Conservation (phyloP, 2,797 vertebrate species). For the Nyctalus aviator region DNA sequence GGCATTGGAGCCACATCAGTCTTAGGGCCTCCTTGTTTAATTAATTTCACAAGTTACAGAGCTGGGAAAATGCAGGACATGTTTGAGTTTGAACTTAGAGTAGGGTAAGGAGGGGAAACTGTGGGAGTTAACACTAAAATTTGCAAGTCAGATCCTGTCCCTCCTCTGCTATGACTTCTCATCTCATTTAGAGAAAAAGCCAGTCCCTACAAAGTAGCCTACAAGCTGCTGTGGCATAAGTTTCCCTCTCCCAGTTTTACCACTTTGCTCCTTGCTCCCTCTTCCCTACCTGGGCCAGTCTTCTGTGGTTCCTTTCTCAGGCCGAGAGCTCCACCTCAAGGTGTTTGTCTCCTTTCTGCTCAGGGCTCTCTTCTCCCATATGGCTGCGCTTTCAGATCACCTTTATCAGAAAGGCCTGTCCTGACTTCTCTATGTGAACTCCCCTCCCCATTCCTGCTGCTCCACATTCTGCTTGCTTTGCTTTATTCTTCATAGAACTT, state of each 20-base stretch:
- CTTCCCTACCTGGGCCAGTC: neutral
- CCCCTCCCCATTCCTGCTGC: neutral
- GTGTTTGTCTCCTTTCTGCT: neutral
- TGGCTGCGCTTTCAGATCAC: neutral
- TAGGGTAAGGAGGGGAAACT: neutral
- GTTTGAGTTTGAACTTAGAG: conserved; percentile 1
- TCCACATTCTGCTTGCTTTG: neutral
- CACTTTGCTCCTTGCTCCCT: neutral
- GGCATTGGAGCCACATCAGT: neutral
- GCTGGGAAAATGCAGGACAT: neutral
- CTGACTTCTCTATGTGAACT: neutral
- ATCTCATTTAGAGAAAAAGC: conserved; percentile 13
- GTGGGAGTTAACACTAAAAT: neutral
- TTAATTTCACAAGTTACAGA: neutral
- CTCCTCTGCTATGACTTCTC: conserved; percentile 26
- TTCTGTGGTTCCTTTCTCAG: neutral
- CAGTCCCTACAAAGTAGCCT: neutral
- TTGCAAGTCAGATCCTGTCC: conserved; percentile 1
- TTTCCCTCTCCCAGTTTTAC: neutral
- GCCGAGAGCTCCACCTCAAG: neutral
- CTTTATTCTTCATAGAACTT: neutral
- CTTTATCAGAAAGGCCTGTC: neutral
- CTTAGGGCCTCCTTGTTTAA: neutral
- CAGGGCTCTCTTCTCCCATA: neutral
- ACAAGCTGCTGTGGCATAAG: neutral